These are phyloP conservation scores for Phania funesta DNA, from an alignment of 2,888 invertebrate genomes.

Conservation along the genomic window DNA sequence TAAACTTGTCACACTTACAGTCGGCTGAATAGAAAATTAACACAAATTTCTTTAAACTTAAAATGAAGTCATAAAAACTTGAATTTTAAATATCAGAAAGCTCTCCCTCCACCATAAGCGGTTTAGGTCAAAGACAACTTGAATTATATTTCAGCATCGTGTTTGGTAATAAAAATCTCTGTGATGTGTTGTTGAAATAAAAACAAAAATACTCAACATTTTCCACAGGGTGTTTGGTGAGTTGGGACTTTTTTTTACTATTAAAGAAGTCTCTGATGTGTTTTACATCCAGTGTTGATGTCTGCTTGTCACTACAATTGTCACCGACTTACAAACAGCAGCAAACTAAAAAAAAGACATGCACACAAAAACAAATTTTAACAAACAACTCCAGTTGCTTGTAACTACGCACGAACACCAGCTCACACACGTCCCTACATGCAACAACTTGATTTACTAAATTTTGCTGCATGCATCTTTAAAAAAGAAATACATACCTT, in stretches of 20 bases:
- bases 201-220: neutral
- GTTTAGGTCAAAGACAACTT: too few species aligned
- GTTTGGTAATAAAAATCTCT: too few species aligned
- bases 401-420: constrained; percentile 45
- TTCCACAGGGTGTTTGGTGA: neutral
- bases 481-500: constrained; percentile 31
- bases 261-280: constrained; percentile 27
- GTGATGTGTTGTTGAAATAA: too few species aligned
- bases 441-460: constrained; percentile 58
- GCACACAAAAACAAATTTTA: constrained; percentile 8
- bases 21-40: too few species aligned
- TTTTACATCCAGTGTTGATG: constrained; percentile 65
- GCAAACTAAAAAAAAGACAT: neutral
- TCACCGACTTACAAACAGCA: constrained; percentile 48
- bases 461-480: constrained; percentile 16
- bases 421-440: constrained; percentile 36
- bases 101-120: too few species aligned
- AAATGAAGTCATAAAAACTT: too few species aligned
- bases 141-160: too few species aligned
- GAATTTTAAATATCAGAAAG: too few species aligned
- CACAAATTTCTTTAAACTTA: too few species aligned
- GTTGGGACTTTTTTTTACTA: neutral
- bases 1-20: too few species aligned
- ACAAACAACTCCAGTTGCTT: constrained; percentile 39
- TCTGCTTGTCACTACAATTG: constrained; percentile 65